A percentile compares a stretch with the other conserved stretches of the same genome.
Evolutionary conservation across 2,888 invertebrate genomes (phyloP).

Genomic region (Cecidostiba fungosa): DNA sequence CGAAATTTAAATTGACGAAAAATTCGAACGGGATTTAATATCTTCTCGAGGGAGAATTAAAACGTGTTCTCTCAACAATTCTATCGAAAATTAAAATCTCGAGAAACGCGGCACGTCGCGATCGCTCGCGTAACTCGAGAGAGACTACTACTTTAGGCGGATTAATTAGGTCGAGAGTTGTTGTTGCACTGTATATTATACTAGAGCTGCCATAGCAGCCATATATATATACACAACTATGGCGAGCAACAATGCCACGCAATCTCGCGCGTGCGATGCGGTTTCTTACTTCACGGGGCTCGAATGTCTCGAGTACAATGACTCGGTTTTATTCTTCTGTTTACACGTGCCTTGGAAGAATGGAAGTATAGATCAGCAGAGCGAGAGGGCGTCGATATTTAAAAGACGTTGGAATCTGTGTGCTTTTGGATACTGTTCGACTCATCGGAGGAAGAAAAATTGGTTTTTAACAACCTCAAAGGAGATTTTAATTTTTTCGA

Average conservation of each 20-base stretch:
- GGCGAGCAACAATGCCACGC: conserved; percentile 19
- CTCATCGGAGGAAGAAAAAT: no score
- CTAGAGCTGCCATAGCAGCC: not conserved
- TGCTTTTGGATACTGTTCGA: no score
- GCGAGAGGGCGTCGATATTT: not conserved
- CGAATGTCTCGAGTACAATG: conserved; percentile 16
- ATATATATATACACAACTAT: not conserved
- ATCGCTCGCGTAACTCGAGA: conserved; percentile 16
- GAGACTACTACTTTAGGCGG: not conserved
- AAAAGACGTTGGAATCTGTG: not conserved
- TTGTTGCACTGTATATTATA: not conserved
- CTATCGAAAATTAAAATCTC: not conserved
- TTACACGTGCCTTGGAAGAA: not conserved
- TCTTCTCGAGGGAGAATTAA: not conserved
- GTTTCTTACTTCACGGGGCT: conserved; percentile 5
- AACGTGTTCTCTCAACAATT: not conserved
- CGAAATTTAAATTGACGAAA: not conserved
- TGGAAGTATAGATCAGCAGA: not conserved
- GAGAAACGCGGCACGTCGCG: not conserved
- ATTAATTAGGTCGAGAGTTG: not conserved
- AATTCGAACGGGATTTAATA: not conserved
- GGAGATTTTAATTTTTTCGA: not conserved
- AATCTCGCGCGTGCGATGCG: conserved; percentile 10
- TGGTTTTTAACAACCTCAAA: no score
- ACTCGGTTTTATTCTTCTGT: conserved; percentile 11